phyloP scores from a whole-genome alignment of 1,140 invertebrate species.

The Bombus balteatus region DNA sequence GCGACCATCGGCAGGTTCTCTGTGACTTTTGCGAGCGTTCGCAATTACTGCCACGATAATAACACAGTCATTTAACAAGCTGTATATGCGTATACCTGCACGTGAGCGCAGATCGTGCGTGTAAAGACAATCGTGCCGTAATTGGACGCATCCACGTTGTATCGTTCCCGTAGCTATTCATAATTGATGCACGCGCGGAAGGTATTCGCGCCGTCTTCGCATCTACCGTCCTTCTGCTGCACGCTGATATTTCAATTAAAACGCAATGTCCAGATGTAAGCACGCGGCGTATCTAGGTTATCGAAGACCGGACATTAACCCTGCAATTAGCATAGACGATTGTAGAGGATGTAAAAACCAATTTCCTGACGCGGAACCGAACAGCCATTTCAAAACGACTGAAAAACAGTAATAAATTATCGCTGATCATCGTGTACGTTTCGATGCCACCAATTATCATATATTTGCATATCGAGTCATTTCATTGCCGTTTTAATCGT shows the following conservation, averaged over 20 bases:
- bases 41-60: conserved; percentile 57
- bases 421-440: conserved; percentile 5
- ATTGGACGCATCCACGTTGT: conserved; percentile 10
- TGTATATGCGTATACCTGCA: neutral
- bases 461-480: conserved; percentile 39
- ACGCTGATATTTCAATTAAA: conserved; percentile 27
- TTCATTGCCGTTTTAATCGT: conserved; percentile 7
- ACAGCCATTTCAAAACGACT: conserved; percentile 1
- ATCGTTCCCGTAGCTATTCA: conserved; percentile 12
- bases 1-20: conserved; percentile 58
- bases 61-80: conserved; percentile 32
- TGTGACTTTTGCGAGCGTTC: conserved; percentile 43
- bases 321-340: conserved; percentile 4
- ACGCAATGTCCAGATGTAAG: too few relatives aligned
- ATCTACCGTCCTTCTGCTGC: neutral
- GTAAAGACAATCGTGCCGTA: conserved; percentile 31
- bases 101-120: neutral
- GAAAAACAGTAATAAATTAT: conserved; percentile 40
- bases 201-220: neutral
- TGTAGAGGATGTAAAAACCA: neutral
- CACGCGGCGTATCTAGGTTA: neutral
- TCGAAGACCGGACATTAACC: neutral
- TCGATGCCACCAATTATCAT: conserved; percentile 12
- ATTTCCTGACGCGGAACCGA: neutral
- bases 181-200: neutral